Conservation (phyloP, 2,113 vertebrate genomes). For the Tringa solitaria region DNA sequence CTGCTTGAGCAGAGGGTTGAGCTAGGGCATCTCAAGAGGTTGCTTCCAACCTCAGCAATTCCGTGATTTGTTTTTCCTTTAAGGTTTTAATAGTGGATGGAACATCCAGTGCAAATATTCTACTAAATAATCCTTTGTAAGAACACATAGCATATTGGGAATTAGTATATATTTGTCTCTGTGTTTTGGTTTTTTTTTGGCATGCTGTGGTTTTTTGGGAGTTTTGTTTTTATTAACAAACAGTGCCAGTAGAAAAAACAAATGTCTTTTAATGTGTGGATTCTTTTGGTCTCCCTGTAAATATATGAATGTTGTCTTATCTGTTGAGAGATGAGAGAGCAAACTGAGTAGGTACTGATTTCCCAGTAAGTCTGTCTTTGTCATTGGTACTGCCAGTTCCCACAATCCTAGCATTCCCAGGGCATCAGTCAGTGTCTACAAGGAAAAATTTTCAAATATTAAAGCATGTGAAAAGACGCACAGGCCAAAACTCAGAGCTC, state of each 20-base stretch:
- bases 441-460: slow-evolving; percentile 80
- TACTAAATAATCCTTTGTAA: not conserved
- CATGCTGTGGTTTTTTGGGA: fast-evolving
- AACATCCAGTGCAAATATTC: not conserved
- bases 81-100: not conserved
- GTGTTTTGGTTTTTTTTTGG: not conserved
- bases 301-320: slow-evolving; percentile 12
- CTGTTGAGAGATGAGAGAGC: not conserved
- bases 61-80: not conserved
- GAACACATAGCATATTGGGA: not conserved
- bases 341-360: slow-evolving; percentile 59
- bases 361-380: slow-evolving; percentile 73
- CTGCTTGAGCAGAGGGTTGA: not conserved
- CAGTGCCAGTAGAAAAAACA: not conserved
- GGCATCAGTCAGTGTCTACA: slow-evolving; percentile 81
- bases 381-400: slow-evolving; percentile 79
- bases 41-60: not conserved
- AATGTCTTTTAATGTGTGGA: not conserved
- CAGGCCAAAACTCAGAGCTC: slow-evolving; percentile 77
- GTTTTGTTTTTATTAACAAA: not conserved
- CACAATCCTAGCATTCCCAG: slow-evolving; percentile 82
- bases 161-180: not conserved
- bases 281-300: not conserved
- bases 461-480: slow-evolving; percentile 83
- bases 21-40: not conserved